Conservation (phyloP, 2,797 vertebrate species). For the Coregonus sp. region DNA sequence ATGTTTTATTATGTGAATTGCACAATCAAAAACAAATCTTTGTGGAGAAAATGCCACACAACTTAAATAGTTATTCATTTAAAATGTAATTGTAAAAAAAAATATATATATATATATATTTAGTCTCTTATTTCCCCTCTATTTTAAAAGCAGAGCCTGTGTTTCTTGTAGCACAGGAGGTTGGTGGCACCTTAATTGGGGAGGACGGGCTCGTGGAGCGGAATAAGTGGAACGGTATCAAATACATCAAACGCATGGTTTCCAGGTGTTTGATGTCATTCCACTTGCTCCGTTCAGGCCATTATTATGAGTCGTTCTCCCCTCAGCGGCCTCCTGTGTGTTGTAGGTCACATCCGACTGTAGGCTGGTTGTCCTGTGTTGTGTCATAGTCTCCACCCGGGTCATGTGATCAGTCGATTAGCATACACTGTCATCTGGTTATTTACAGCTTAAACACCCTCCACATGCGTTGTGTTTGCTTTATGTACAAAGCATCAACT, state of each 20-base stretch:
- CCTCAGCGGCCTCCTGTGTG: slow-evolving; percentile 12
- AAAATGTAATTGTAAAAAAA: slow-evolving; percentile 82
- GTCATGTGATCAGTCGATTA: slow-evolving; percentile 75
- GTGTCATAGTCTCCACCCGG: slow-evolving; percentile 55
- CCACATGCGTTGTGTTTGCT: slow-evolving; percentile 73
- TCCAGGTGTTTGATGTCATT: too few relatives aligned
- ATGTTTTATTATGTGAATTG: slow-evolving; percentile 69
- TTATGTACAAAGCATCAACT: slow-evolving; percentile 76
- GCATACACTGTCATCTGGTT: slow-evolving; percentile 78
- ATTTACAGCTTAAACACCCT: slow-evolving; percentile 71
- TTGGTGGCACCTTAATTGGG: too few relatives aligned
- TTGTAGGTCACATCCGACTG: slow-evolving; percentile 63
- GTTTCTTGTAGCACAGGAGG: slow-evolving; percentile 41
- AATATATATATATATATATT: slow-evolving; percentile 33
- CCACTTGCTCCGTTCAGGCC: too few relatives aligned
- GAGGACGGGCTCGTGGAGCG: too few relatives aligned
- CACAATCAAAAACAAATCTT: slow-evolving; percentile 78
- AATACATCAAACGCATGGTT: too few relatives aligned
- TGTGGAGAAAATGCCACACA: slow-evolving; percentile 74
- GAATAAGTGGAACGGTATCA: too few relatives aligned
- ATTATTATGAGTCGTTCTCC: too few relatives aligned
- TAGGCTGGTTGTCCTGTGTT: slow-evolving; percentile 65
- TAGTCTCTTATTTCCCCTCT: slow-evolving; percentile 54
- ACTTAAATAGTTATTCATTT: slow-evolving; percentile 79
- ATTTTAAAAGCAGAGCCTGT: slow-evolving; percentile 43